These are phyloP conservation scores for Spodoptera frugiperda DNA, from an alignment of 1,140 invertebrate genomes.

Conservation along the genomic window DNA sequence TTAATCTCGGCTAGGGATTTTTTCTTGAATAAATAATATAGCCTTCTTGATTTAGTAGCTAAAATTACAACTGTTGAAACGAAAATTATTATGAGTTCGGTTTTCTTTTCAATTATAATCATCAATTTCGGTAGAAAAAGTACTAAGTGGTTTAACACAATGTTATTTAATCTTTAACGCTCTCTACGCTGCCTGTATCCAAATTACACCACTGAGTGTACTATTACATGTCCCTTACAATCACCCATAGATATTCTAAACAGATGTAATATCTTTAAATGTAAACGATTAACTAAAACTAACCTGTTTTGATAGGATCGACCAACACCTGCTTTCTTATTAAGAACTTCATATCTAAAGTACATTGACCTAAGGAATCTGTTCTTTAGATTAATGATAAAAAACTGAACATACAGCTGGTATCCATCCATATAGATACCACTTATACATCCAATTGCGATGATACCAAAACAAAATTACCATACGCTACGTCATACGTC, in stretches of 20 bases:
- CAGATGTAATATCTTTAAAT: constrained; percentile 12
- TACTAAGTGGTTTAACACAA: too few relatives aligned
- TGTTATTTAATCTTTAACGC: too few relatives aligned
- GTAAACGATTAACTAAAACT: constrained; percentile 7
- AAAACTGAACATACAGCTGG: constrained; percentile 72
- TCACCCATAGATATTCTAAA: constrained; percentile 8
- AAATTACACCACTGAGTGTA: constrained; percentile 2
- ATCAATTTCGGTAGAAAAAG: too few relatives aligned
- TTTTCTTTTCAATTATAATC: too few relatives aligned
- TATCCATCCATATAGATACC: constrained; percentile 47
- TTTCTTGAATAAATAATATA: too few relatives aligned
- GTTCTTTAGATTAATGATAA: constrained; percentile 49
- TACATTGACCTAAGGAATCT: constrained; percentile 45
- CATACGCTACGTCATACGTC: constrained; percentile 30
- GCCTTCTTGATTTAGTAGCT: too few relatives aligned
- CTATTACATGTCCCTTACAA: not conserved
- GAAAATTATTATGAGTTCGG: too few relatives aligned
- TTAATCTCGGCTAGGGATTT: not conserved
- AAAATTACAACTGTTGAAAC: too few relatives aligned
- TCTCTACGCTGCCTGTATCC: too few relatives aligned
- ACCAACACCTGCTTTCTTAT: constrained; percentile 30
- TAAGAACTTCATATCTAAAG: constrained; percentile 2
- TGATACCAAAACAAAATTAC: constrained; percentile 27
- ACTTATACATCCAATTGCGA: constrained; percentile 64
- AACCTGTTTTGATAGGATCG: constrained; percentile 31